phyloP scores from a whole-genome alignment of 1,140 invertebrate genomes.

The Nomia melanderi region DNA sequence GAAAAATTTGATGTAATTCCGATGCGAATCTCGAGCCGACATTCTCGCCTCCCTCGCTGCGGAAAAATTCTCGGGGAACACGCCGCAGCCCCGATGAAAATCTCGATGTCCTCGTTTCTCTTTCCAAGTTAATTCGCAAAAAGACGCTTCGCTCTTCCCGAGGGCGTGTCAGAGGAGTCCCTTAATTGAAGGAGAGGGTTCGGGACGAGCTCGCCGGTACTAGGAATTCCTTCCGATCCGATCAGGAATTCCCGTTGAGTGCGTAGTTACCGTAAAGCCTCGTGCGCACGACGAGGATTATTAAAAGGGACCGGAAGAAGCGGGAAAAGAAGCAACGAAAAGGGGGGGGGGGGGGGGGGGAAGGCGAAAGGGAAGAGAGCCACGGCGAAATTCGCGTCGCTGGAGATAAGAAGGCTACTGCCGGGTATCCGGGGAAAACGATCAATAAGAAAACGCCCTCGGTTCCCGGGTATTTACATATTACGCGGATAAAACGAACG shows the following conservation, averaged over 20 bases:
- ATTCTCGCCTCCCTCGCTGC: no score
- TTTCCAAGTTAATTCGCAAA: no score
- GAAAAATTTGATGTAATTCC: no score
- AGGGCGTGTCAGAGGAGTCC: no score
- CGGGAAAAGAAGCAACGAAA: no score
- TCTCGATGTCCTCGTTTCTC: no score
- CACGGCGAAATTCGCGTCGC: not conserved
- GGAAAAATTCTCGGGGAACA: no score
- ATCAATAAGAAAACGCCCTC: not conserved
- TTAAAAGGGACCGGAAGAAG: not conserved
- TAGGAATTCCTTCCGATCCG: not conserved
- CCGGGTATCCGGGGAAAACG: not conserved
- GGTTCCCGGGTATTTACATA: not conserved
- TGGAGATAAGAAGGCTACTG: not conserved
- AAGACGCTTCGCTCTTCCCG: no score
- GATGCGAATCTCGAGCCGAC: no score
- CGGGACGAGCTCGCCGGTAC: not conserved
- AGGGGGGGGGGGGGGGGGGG: no score
- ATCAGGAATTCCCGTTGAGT: not conserved
- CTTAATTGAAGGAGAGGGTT: not conserved
- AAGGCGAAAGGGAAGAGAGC: no score
- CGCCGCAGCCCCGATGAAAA: no score
- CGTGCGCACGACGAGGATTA: not conserved
- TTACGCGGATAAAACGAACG: not conserved
- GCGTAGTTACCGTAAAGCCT: slow-evolving; percentile 3